Base-by-base conservation (phyloP, 1,140 invertebrate genomes). In the Conus ventricosus region DNA sequence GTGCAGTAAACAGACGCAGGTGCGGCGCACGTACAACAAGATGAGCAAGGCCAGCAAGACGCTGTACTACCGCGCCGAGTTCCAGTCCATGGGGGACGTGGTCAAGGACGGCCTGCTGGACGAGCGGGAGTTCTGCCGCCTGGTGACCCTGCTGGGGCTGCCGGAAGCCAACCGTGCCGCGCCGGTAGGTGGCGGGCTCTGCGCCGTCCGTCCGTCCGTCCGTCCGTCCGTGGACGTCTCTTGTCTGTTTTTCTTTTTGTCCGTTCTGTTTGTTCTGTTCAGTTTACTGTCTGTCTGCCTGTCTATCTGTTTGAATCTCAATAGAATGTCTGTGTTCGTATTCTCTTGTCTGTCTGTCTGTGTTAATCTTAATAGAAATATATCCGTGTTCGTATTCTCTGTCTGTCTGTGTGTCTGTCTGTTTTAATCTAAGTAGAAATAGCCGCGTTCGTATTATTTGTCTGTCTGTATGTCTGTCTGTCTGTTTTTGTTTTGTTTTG, bases 21-120 rank as follows among this genome's bases (percentile, higher is more conserved):
- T 7, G 5, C 5, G 17, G 51, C 76, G 15, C 71, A 39, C 39
- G 39, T 25, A n/a, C n/a, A 23, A 20, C 71, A 87, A 87, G 11
- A 87, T 87, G 85, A 25, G 7, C 20, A 53, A 55, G 51, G 75
- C 15, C 0, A 78, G 53, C 8, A 20, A 17, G 54, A 25, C 20
- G 13, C 17, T 51, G 53, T 87, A 87, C 75, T 87, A 78, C 85
- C 13, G 75, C 53, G 85, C 71, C 6, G 85, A 87, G 85, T 87
- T 87, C 85, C 71, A 57, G 71, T 75, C 20, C 75, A 54, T 87
- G 85, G 85, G 85, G 1, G 85, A 87, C 85, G 85, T 87, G 23
- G 51, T 78, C 4, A 11, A 80, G 17, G 85, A 87, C 71, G 85
- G 85, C 15, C 11, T 11, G 6, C 85, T 87, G 51, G 57, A 80